Conservation (phyloP, 2,113 vertebrate genomes). For the Naja naja region DNA sequence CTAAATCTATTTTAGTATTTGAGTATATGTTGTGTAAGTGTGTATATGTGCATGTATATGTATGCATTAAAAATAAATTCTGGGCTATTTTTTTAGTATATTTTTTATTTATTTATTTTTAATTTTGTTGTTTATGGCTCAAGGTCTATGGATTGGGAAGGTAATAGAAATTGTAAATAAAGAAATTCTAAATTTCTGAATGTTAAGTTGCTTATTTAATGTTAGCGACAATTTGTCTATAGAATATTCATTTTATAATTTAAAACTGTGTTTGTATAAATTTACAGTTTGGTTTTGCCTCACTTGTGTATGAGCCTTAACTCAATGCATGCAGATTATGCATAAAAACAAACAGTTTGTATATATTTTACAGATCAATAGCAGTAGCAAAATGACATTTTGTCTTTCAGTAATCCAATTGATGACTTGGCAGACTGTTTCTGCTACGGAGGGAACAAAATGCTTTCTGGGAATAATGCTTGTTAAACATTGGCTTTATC, state of each 20-base stretch:
- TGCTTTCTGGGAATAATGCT: not conserved
- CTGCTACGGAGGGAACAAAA: conserved; percentile 17
- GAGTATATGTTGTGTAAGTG: not conserved
- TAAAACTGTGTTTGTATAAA: not conserved
- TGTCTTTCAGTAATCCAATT: conserved; percentile 10
- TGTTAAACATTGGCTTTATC: conserved; percentile 11
- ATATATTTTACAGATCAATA: conserved; percentile 24
- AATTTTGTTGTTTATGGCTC: not conserved
- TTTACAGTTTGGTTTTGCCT: not conserved
- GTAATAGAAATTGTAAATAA: not conserved
- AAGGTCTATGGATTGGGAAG: not conserved
- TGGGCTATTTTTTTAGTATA: not conserved
- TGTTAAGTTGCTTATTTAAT: not conserved
- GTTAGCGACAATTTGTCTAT: too few species aligned
- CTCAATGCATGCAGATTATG: not conserved
- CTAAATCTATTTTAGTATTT: not conserved
- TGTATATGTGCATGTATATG: not conserved
- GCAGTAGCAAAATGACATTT: conserved; percentile 13
- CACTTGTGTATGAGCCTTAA: fast-evolving
- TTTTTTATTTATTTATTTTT: not conserved
- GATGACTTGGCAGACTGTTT: conserved; percentile 42
- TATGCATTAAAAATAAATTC: not conserved
- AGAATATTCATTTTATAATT: conserved; percentile 14
- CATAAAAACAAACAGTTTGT: conserved; percentile 14
- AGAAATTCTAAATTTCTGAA: not conserved